Conservation (phyloP, 2,888 invertebrate genomes). For the Leptopilina drosophilae region DNA sequence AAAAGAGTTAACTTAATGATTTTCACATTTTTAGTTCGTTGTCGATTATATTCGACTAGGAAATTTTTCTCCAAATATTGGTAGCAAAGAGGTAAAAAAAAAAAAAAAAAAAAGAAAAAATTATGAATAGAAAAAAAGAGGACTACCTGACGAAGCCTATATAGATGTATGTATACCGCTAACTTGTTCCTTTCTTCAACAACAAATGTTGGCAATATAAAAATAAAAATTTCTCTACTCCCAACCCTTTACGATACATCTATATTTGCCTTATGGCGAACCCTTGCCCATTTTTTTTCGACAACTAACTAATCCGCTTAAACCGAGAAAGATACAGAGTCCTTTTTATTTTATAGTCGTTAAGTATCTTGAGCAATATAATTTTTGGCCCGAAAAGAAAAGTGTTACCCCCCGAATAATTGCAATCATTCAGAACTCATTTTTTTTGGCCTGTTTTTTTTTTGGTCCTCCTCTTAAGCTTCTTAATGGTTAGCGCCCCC, state of each 20-base stretch:
- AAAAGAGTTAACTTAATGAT: no score
- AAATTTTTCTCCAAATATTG: no score
- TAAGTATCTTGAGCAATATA: slow-evolving; percentile 35
- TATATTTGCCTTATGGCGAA: background rate
- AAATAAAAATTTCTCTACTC: slow-evolving; percentile 8
- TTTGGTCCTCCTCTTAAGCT: background rate
- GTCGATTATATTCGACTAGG: no score
- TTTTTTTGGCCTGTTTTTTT: background rate
- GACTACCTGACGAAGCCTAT: slow-evolving; percentile 7
- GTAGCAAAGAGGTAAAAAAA: no score
- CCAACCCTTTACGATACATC: slow-evolving; percentile 3
- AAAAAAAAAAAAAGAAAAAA: background rate
- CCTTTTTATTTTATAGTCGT: slow-evolving; percentile 36
- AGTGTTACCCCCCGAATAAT: slow-evolving; percentile 16
- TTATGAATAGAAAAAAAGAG: background rate
- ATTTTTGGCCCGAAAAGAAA: slow-evolving; percentile 19
- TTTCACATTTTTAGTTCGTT: no score
- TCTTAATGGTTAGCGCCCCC: background rate
- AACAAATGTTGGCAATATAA: slow-evolving; percentile 30
- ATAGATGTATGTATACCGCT: slow-evolving; percentile 15
- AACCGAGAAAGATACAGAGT: background rate
- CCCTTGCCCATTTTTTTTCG: slow-evolving; percentile 30
- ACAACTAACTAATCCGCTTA: background rate
- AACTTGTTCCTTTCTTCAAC: slow-evolving; percentile 30
- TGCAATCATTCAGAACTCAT: background rate